Base-by-base conservation (phyloP, 2,888 invertebrate genomes). In the Minunthozetes semirufus region DNA sequence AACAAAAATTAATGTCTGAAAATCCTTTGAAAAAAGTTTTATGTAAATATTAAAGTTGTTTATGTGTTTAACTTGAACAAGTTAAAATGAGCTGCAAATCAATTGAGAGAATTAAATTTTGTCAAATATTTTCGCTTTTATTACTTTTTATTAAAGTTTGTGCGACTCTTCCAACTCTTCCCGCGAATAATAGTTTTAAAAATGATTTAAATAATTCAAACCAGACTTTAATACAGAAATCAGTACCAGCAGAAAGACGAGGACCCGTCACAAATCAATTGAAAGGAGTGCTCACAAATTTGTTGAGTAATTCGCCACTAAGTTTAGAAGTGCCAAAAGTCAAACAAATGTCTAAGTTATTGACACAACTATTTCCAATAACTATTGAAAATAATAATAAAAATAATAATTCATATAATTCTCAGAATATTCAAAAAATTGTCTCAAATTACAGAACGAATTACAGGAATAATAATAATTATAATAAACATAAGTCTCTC, bases 311-410 rank as follows among this genome's bases (percentile, higher is more conserved):
- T 42, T 19, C 29, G 19, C 63, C 63, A 38, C 33, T 63, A 15
- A 63, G 1, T n/a, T 17, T 63, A 19, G 63, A 63, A 63, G 63
- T 63, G 63, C 63, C 63, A 63, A 63, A 63, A 38, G 29, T 63
- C 38, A 59, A 27, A 27, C 59, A 59, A 59, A 59, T 59, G 59
- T 59, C 59, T 4, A 9, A 59, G 11, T 11, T 59, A 27, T 59
- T 59, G 22, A 27, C 59, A 22, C 59, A 59, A 59, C 27, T 59
- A 11, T 59, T 59, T 13, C 59, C 59, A 27, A 59, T n/a, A n/a
- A n/a, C n/a, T n/a, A n/a, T n/a, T 8, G 27, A 61, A 27, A 27
- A 27, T 19, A 2, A 15, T 9, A 22, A 19, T 1, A 25, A 17
- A 11, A 61, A 61, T 27, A 19, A 22, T 19, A 25, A 4, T 29